phyloP scores from a whole-genome alignment of 2,113 vertebrate genomes.

The Gambusia holbrooki region DNA sequence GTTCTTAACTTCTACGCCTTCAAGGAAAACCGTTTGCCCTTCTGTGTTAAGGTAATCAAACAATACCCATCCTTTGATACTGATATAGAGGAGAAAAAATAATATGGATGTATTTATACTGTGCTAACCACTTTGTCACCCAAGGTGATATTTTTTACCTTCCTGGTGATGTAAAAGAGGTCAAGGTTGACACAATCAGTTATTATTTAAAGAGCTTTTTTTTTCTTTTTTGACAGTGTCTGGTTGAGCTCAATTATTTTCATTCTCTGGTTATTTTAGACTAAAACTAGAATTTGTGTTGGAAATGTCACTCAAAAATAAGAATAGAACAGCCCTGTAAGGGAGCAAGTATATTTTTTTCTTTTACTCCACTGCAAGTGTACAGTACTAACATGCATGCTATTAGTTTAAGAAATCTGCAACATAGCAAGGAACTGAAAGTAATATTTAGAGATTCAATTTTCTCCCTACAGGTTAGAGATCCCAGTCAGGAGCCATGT shows the following conservation, averaged over 20 bases:
- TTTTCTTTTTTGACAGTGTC: too few relatives aligned
- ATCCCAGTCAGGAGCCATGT: constrained; percentile 95
- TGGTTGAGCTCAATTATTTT: not conserved
- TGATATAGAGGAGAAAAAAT: not conserved
- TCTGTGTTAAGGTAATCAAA: constrained; percentile 94
- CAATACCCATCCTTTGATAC: not conserved
- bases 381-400: not conserved
- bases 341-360: too few relatives aligned
- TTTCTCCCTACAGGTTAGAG: constrained; percentile 85
- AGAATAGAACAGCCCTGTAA: not conserved
- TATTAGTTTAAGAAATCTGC: not conserved
- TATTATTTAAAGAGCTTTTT: too few relatives aligned
- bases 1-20: constrained; percentile 99
- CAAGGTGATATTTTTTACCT: too few relatives aligned
- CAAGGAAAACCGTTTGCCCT: constrained; percentile 98
- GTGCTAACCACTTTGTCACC: too few relatives aligned
- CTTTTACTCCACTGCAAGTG: too few relatives aligned
- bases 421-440: not conserved
- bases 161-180: too few relatives aligned
- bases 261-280: not conserved
- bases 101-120: not conserved
- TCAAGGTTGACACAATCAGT: too few relatives aligned
- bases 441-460: constrained; percentile 26
- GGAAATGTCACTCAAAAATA: not conserved
- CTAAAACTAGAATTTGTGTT: not conserved